Percentiles rank a stretch among this genome's conserved stretches.
These are phyloP conservation scores for Synanceia verrucosa DNA, from an alignment of 2,797 vertebrate genomes.

Conservation along the genomic window DNA sequence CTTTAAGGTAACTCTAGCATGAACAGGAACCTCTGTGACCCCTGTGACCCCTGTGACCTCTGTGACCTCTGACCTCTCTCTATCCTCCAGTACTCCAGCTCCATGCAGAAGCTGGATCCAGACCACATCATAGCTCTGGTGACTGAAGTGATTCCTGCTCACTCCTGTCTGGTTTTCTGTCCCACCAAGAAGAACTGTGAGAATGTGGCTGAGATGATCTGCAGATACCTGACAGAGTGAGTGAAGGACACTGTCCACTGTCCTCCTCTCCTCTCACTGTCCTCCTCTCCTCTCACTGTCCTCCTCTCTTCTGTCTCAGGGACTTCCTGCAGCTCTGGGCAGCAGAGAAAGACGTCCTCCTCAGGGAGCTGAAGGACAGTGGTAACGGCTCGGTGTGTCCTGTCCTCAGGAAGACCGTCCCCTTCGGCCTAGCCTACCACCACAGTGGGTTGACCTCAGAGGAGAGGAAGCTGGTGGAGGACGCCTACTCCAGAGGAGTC, in stretches of 20 bases:
- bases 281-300: no score
- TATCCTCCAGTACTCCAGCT: constrained; percentile 87
- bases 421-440: constrained; percentile 93
- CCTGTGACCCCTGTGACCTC: no score
- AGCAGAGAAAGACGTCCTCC: constrained; percentile 84
- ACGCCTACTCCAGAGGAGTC: constrained; percentile 88
- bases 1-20: constrained; percentile 92
- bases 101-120: constrained; percentile 90
- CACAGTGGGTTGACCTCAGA: constrained; percentile 93
- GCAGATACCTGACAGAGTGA: constrained; percentile 92
- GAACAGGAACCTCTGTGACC: no score
- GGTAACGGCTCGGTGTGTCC: constrained; percentile 89
- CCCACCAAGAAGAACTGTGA: constrained; percentile 98
- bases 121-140: constrained; percentile 94
- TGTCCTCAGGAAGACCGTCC: constrained; percentile 86
- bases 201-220: constrained; percentile 94
- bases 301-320: constrained; percentile 66
- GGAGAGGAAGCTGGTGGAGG: constrained; percentile 92
- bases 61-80: no score
- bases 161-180: constrained; percentile 96
- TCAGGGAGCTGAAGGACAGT: constrained; percentile 81
- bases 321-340: constrained; percentile 81
- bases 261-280: background rate
- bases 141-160: constrained; percentile 92
- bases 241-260: no score